phyloP scores from a whole-genome alignment of 2,797 vertebrate genomes.

The Hafferia zeledoni region DNA sequence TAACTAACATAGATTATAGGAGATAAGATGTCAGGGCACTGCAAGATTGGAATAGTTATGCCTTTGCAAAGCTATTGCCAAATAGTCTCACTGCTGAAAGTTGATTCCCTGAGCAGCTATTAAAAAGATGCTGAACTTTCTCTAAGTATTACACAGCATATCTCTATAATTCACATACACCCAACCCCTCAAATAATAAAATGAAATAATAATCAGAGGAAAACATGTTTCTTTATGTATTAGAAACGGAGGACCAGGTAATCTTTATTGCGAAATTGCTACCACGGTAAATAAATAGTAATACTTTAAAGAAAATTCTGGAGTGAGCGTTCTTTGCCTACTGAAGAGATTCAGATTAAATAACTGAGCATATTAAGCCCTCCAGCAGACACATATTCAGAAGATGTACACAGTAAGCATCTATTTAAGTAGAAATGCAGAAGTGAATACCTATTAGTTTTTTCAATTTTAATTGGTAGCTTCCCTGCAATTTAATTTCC shows the following conservation, averaged over 20 bases:
- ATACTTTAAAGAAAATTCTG: constrained; percentile 19
- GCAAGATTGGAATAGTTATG: background rate
- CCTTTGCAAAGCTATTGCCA: background rate
- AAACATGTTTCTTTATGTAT: background rate
- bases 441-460: constrained; percentile 28
- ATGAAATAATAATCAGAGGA: background rate
- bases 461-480: constrained; percentile 47
- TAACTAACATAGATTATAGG: constrained; percentile 20
- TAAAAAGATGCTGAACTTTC: constrained; percentile 24
- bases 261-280: constrained; percentile 25
- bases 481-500: constrained; percentile 50
- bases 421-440: constrained; percentile 50
- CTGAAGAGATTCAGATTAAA: constrained; percentile 27
- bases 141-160: background rate
- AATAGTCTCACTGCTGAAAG: background rate
- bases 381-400: constrained; percentile 32
- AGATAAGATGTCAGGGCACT: background rate
- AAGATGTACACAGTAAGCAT: constrained; percentile 23
- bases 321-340: background rate
- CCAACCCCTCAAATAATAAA: background rate
- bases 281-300: background rate
- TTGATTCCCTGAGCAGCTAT: background rate
- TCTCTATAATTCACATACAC: background rate
- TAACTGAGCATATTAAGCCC: constrained; percentile 44
- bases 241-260: background rate